Evolutionary conservation across 2,888 invertebrate species (phyloP).

Genomic region (Willowsia nigromaculata): DNA sequence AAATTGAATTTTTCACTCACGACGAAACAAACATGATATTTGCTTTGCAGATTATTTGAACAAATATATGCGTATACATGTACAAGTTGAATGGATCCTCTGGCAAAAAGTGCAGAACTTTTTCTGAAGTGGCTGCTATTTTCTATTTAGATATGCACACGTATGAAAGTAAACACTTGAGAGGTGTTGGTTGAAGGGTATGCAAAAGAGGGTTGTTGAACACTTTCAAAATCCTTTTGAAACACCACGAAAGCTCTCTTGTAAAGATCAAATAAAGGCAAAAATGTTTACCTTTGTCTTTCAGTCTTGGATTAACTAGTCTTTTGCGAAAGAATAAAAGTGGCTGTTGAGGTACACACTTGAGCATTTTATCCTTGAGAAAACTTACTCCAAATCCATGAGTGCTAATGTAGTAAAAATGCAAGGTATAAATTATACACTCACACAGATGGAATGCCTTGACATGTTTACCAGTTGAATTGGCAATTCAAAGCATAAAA

Average conservation of each 20-base stretch:
- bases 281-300: background rate
- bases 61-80: background rate
- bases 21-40: background rate
- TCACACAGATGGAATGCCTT: background rate
- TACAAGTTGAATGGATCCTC: background rate
- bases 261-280: background rate
- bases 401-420: background rate
- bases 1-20: background rate
- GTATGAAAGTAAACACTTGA: slow-evolving; percentile 41
- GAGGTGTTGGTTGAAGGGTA: background rate
- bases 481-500: background rate
- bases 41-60: slow-evolving; percentile 16
- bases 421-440: background rate
- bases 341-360: background rate
- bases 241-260: background rate
- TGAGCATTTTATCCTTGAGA: background rate
- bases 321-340: background rate
- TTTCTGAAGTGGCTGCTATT: background rate
- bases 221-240: background rate
- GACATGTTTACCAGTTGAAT: slow-evolving; percentile 34
- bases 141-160: background rate
- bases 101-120: background rate
- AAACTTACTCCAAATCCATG: background rate
- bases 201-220: background rate
- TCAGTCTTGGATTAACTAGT: background rate